Percentiles rank a stretch among this genome's conserved stretches.
Evolutionary conservation across 2,888 invertebrate genomes (phyloP).

Genomic region (Ectropis crepuscularia): DNA sequence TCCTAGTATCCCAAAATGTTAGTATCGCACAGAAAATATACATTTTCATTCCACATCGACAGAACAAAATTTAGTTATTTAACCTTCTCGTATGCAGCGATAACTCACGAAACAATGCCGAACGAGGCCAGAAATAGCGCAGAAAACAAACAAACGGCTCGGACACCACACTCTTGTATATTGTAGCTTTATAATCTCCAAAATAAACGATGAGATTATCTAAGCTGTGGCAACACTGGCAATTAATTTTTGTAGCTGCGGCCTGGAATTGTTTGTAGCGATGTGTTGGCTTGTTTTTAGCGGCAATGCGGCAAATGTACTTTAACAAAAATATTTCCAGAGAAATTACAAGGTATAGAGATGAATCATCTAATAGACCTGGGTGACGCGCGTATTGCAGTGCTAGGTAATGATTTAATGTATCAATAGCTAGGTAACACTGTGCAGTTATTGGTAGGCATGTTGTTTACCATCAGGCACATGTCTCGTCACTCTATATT

Average conservation of each 20-base stretch:
- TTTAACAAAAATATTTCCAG: too few relatives aligned
- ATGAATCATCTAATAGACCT: too few relatives aligned
- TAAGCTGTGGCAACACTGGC: slow-evolving; percentile 7
- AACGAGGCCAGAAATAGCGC: slow-evolving; percentile 72
- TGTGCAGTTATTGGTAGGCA: too few relatives aligned
- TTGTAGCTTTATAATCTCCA: slow-evolving; percentile 44
- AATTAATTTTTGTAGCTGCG: slow-evolving; percentile 7
- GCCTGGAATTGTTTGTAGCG: not conserved
- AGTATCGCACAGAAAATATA: too few relatives aligned
- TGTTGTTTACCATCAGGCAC: too few relatives aligned
- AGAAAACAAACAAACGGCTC: slow-evolving; percentile 70
- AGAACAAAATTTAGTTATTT: slow-evolving; percentile 61
- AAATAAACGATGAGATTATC: slow-evolving; percentile 34
- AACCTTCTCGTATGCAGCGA: slow-evolving; percentile 64
- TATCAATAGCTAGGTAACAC: too few relatives aligned
- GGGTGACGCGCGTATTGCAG: too few relatives aligned
- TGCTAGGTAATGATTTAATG: too few relatives aligned
- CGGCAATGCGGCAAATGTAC: too few relatives aligned
- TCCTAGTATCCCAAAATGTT: too few relatives aligned
- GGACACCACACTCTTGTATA: slow-evolving; percentile 55
- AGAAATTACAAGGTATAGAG: too few relatives aligned
- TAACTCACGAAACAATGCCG: slow-evolving; percentile 78
- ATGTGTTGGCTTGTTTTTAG: not conserved
- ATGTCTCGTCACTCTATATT: too few relatives aligned
- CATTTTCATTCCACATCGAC: slow-evolving; percentile 44